Evolutionary conservation across 1,140 invertebrate genomes (phyloP), one percentile per base, ranked within the genome.

Genomic region (Calliphora vicina): DNA sequence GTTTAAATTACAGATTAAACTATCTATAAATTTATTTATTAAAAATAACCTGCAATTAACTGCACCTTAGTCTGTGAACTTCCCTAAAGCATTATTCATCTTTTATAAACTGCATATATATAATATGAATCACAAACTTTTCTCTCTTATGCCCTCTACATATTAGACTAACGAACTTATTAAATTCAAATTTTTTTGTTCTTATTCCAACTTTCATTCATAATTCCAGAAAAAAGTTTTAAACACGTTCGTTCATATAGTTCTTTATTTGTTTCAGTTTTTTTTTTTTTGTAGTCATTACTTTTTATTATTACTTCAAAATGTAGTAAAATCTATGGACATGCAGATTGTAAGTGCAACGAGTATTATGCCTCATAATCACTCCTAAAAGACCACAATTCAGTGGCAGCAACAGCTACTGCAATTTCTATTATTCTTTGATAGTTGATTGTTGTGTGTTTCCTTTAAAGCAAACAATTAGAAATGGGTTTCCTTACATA

Each of bases 291-390:
- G 17, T 25, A 67, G 23, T 67, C 23, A 23, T 67, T 23, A 23
- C 25, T 23, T 67, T 23, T 12, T 35, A 6, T 29, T 2, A 67
- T 67, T 67, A 20, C 57, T 67, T 25, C 1, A 67, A 67, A 67
- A 67, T 67, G 61, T 67, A 23, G 61, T 67, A 67, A 67, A 67
- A 67, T 67, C 25, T 67, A 67, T 67, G n/a, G 61, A 10, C 61
- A 23, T 20, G n/a, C 61, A 67, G 23, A 67, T 35, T 35, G 5
- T 35, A 35, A 35, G 35, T 5, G 10, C 35, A 35, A 35, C 35
- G 5, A 35, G 35, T 15, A 17, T 10, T n/a, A 20, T 67, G 61
- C 61, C n/a, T 67, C 23, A 35, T 35, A 35, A 35, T 35, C 35
- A 35, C 6, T 35, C 1, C 35, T 1, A 35, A 35, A 35, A 35